A percentile compares a stretch with the other conserved stretches of the same genome.
These are phyloP conservation scores for Sesamia nonagrioides DNA, from an alignment of 1,140 invertebrate genomes.

Conservation along the genomic window DNA sequence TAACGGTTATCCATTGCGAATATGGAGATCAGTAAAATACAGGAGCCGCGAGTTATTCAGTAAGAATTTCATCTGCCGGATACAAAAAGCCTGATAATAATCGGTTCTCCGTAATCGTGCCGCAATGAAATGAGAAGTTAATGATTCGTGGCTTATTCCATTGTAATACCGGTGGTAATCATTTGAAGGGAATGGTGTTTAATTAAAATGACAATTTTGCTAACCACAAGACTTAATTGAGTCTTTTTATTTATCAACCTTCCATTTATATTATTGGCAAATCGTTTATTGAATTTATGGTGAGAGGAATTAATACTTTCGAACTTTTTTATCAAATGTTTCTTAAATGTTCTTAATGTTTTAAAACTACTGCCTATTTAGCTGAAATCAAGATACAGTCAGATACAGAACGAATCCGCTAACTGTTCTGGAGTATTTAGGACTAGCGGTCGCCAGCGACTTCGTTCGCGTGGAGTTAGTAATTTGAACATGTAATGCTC, in stretches of 20 bases:
- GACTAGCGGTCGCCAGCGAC: too few species aligned
- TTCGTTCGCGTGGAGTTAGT: too few species aligned
- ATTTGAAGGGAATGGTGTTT: slow-evolving; percentile 53
- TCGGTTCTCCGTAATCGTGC: slow-evolving; percentile 60
- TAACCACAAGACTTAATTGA: slow-evolving; percentile 21
- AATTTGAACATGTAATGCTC: too few species aligned
- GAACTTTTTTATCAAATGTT: too few species aligned
- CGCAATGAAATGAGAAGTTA: slow-evolving; percentile 69
- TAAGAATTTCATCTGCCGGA: slow-evolving; percentile 50
- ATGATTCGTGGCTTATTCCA: slow-evolving; percentile 71
- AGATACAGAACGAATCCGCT: too few species aligned
- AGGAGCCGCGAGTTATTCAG: slow-evolving; percentile 22
- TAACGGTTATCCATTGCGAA: neutral
- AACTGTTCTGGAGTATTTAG: too few species aligned
- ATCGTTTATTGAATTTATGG: too few species aligned
- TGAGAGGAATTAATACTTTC: too few species aligned
- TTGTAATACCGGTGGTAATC: slow-evolving; percentile 63
- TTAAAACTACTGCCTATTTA: too few species aligned
- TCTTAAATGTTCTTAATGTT: too few species aligned
- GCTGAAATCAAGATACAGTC: too few species aligned
- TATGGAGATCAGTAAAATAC: slow-evolving; percentile 12
- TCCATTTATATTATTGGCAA: neutral
- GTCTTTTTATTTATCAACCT: neutral
- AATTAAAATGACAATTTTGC: slow-evolving; percentile 53
- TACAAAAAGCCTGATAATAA: slow-evolving; percentile 63